Evolutionary conservation across 2,797 vertebrate species (phyloP).

Genomic region (Hydrophis major): DNA sequence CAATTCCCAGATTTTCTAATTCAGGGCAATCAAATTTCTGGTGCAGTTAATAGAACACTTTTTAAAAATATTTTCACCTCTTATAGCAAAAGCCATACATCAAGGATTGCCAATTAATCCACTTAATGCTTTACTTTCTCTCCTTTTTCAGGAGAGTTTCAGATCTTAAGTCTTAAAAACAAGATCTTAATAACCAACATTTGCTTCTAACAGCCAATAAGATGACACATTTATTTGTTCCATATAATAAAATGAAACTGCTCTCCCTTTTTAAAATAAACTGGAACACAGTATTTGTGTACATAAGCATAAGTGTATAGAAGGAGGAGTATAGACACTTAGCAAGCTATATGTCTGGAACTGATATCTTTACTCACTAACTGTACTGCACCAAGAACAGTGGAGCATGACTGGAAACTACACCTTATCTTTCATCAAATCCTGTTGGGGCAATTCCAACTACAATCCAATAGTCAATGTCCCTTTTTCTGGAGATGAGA

Average conservation of each 20-base stretch:
- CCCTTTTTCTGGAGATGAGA: background rate
- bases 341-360: background rate
- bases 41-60: background rate
- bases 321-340: background rate
- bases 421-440: background rate
- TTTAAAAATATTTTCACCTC: background rate
- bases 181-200: background rate
- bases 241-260: background rate
- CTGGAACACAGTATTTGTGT: background rate
- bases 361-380: background rate
- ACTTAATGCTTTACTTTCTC: background rate
- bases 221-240: background rate
- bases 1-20: background rate
- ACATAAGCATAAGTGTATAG: background rate
- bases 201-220: background rate
- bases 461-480: background rate
- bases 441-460: background rate
- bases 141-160: background rate
- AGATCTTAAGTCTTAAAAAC: background rate
- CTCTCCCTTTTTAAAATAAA: background rate
- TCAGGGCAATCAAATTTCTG: background rate
- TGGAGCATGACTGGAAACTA: background rate
- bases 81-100: background rate
- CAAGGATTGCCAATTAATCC: background rate
- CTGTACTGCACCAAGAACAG: background rate